Base-by-base conservation (phyloP, 2,113 vertebrate species). In the Grantiella picta region DNA sequence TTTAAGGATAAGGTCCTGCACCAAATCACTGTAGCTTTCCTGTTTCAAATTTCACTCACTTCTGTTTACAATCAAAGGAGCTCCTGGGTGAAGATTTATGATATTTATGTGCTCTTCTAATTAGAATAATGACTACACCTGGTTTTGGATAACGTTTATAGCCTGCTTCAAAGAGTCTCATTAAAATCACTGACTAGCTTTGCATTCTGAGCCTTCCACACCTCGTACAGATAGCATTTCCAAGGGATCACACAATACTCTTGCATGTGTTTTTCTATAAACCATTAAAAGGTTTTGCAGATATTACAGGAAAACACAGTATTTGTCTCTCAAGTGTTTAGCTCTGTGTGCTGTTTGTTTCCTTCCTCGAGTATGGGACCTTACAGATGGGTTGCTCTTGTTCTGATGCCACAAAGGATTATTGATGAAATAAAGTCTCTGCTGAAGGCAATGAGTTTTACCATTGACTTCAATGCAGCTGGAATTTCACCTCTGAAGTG, bases 41-140 rank as follows among this genome's bases (percentile, higher is more conserved):
- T 52, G 23, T 69, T 90, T 80, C 56, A 79, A 72, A 79, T 84
- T 73, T 95, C 17, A 9, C 33, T 91, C 49, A 9, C 38, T 93
- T 88, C 72, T 92, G 83, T 96, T 95, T 91, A 75, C 81, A 92
- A 38, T 91, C 92, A 92, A 82, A 95, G 65, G 28, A 61, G 53
- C 65, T 89, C 65, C 66, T 91, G 52, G 75, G 71, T 84, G 60
- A 75, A 91, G 88, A 84, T 94, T 92, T 95, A 64, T 92, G 71
- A 71, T 96, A 96, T 94, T 93, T 95, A 79, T 68, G 54, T 92
- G 57, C 42, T 88, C 22, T 66, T 91, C 68, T 93, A 95, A 96
- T 96, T 96, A 95, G 59, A 76, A 18, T 92, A 93, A 95, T 92
- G 88, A 95, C 90, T 94, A 86, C 78, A 92, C 64, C 75, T 95